These are phyloP conservation scores for Nothoprocta pentlandii DNA, from an alignment of 2,113 vertebrate genomes.

Conservation along the genomic window DNA sequence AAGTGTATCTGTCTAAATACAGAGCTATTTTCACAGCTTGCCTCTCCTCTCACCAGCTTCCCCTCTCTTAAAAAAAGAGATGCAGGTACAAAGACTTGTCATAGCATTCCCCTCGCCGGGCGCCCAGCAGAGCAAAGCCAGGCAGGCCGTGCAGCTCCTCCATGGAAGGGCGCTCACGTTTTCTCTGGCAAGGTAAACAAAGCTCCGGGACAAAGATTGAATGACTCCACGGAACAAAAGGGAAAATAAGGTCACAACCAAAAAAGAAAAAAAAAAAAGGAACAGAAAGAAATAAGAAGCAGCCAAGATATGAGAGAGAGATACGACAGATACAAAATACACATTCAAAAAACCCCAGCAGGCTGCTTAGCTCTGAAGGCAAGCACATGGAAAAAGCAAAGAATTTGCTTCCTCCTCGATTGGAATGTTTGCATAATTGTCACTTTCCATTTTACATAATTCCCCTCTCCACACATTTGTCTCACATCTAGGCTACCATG, in stretches of 20 bases:
- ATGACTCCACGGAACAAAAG: conserved; percentile 57
- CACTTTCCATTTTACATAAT: conserved; percentile 65
- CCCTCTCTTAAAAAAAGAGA: background rate
- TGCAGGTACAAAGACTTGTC: background rate
- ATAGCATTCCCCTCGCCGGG: fast-evolving
- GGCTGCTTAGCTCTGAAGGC: background rate
- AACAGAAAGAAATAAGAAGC: background rate
- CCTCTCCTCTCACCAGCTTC: background rate
- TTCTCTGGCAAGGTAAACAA: conserved; percentile 57
- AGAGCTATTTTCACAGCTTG: conserved; percentile 32
- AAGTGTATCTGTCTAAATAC: conserved; percentile 15
- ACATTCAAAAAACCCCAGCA: conserved; percentile 31
- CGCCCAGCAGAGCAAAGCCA: background rate
- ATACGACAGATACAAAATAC: conserved; percentile 26
- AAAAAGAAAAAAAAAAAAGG: background rate
- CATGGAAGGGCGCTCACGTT: conserved; percentile 25
- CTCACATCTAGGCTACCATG: conserved; percentile 48
- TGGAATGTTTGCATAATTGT: conserved; percentile 67
- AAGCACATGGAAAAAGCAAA: conserved; percentile 51
- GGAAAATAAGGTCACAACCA: conserved; percentile 61
- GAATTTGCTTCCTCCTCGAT: conserved; percentile 55
- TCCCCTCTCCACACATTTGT: conserved; percentile 38
- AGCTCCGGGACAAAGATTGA: conserved; percentile 29
- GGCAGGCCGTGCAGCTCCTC: background rate
- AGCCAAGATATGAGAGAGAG: background rate